phyloP scores from a whole-genome alignment of 23 tunicate species.

The Styela clava region DNA sequence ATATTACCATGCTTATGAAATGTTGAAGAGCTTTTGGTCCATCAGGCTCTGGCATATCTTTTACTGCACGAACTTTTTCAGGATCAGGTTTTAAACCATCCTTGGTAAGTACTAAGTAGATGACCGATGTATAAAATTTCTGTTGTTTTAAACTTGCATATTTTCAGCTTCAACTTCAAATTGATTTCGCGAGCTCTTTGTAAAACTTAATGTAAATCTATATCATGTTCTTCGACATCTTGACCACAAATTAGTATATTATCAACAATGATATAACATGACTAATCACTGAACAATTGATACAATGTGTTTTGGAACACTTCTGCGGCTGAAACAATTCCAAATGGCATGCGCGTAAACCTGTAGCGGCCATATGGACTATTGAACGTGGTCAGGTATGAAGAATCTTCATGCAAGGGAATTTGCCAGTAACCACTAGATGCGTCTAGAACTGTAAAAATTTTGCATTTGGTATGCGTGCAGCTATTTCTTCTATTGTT shows the following conservation, averaged over 20 bases:
- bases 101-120: slow-evolving; percentile 15
- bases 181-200: slow-evolving; percentile 4
- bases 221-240: slow-evolving; percentile 3
- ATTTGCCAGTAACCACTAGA: too few relatives aligned
- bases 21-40: slow-evolving; percentile 19
- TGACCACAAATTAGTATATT: background rate
- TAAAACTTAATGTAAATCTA: too few relatives aligned
- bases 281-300: too few relatives aligned
- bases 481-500: too few relatives aligned
- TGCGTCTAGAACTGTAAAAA: too few relatives aligned
- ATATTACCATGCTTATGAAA: slow-evolving; percentile 37
- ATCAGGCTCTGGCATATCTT: slow-evolving; percentile 35
- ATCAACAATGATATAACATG: background rate
- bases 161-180: too few relatives aligned
- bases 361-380: background rate
- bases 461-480: too few relatives aligned
- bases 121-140: background rate
- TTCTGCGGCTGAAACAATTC: background rate
- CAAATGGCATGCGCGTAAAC: background rate
- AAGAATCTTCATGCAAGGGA: too few relatives aligned
- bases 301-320: background rate
- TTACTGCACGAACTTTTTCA: slow-evolving; percentile 21
- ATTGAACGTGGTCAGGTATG: background rate
- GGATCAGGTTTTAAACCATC: slow-evolving; percentile 45
- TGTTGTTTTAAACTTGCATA: background rate